A percentile compares a stretch with the other conserved stretches of the same genome.
phyloP scores from a whole-genome alignment of 1,140 invertebrate species.

The Drosophila kepulauana region DNA sequence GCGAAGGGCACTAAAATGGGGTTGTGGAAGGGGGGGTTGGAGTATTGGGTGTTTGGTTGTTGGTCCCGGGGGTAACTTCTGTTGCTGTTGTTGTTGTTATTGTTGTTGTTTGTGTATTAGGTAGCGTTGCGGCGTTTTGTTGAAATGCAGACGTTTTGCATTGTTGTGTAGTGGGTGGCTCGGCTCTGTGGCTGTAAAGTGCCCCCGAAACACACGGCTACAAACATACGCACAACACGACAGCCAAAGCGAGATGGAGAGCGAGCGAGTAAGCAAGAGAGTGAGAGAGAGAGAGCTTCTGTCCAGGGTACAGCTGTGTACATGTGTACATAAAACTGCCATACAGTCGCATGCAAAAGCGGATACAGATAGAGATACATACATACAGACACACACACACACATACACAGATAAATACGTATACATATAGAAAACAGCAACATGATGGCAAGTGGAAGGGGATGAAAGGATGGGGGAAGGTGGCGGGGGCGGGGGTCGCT shows the following conservation, averaged over 20 bases:
- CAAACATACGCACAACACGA: constrained; percentile 13
- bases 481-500: constrained; percentile 28
- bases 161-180: constrained; percentile 70
- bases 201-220: constrained; percentile 65
- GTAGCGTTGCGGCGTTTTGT: constrained; percentile 67
- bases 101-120: constrained; percentile 70
- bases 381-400: constrained; percentile 8
- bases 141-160: constrained; percentile 82
- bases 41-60: constrained; percentile 8
- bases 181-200: constrained; percentile 76
- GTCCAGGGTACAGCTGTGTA: constrained; percentile 68
- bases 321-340: constrained; percentile 70
- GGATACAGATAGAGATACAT: constrained; percentile 65
- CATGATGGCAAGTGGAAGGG: background rate
- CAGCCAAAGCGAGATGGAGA: constrained; percentile 27
- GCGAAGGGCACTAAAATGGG: constrained; percentile 6
- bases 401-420: constrained; percentile 40
- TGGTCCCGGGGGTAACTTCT: constrained; percentile 10
- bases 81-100: constrained; percentile 21
- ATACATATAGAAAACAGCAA: constrained; percentile 77
- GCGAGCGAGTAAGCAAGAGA: background rate
- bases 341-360: constrained; percentile 68
- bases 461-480: background rate
- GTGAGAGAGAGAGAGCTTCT: constrained; percentile 6
- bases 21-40: background rate